These are phyloP conservation scores for Maccullochella peelii DNA, from an alignment of 2,113 vertebrate genomes.

Conservation along the genomic window DNA sequence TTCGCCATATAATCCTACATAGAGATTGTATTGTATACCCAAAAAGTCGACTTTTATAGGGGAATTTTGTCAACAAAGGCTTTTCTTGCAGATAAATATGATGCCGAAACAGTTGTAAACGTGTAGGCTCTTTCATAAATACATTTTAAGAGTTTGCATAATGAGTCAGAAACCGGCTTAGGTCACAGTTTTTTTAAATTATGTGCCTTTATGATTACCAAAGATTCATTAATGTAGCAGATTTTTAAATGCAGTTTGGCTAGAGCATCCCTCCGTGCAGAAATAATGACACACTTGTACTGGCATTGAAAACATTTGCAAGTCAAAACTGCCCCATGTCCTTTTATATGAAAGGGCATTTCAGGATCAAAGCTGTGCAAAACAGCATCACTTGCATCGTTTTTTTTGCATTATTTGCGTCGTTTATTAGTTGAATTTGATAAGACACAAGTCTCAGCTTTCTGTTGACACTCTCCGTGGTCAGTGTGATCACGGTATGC, in stretches of 20 bases:
- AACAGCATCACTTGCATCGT: not conserved
- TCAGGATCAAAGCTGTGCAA: not conserved
- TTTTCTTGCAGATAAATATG: not conserved
- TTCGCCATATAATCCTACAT: not conserved
- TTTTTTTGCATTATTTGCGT: not conserved
- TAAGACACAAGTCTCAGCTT: not conserved
- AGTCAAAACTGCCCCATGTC: not conserved
- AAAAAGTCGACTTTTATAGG: slow-evolving; percentile 9
- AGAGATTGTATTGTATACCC: too few species aligned
- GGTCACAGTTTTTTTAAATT: not conserved
- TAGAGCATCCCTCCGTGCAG: not conserved
- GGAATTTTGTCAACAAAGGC: too few species aligned
- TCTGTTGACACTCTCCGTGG: not conserved
- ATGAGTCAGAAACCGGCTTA: not conserved
- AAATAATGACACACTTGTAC: not conserved
- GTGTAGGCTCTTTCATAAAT: not conserved
- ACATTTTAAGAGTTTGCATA: not conserved
- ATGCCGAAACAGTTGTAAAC: not conserved
- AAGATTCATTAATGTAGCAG: not conserved
- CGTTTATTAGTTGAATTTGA: not conserved
- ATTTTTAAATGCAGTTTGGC: not conserved
- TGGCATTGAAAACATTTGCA: not conserved
- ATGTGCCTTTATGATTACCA: not conserved
- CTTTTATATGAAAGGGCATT: not conserved
- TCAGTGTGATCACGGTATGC: not conserved